Base-by-base conservation (phyloP, 2,113 vertebrate species). In the Colaptes auratus region DNA sequence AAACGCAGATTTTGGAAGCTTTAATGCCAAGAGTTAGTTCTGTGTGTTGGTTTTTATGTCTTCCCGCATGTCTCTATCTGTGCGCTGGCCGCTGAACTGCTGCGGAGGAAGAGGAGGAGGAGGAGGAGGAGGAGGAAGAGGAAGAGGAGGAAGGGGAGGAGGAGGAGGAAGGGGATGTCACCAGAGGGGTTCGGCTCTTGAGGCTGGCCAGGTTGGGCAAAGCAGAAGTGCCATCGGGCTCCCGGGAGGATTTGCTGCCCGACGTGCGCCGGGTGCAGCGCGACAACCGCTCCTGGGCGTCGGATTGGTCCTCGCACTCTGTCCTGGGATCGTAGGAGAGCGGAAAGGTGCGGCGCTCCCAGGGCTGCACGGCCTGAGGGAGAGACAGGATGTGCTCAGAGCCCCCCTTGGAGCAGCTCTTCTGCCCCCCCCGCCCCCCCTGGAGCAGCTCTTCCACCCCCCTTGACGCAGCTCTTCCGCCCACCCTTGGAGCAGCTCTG, bases 1-100 rank as follows among this genome's bases (percentile, higher is more conserved):
- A 99, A 99, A 99, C 99, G 98, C 99, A 99, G 99, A 99, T 98
- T 98, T 98, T 98, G 98, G 97, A 98, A 98, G 98, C 97, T 98
- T 98, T 98, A 98, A 98, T 98, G 98, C 98, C 98, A 98, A 98
- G 97, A 97, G 97, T 98, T 96, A 98, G 95, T 97, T 97, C 94
- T 95, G 95, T 97, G 95, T 98, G 97, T 98, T 97, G 97, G 94
- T 97, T 97, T 94, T 94, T 95, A 88, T 86, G 74, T 52, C 77
- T 91, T 93, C 93, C 97, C 75, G 50, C 92, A 81, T 18, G 82
- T 96, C 95, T 98, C 98, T 98, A 99, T 99, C 98, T 98, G 98
- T 99, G 98, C 95, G 98, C 60, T 35, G 98, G 98, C 90, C 98
- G 98, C 88, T 97, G 98, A 64, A 96, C 93, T 92, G 98, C 95